phyloP scores from a whole-genome alignment of 2,888 invertebrate species.

The Ormyrus pomaceus region DNA sequence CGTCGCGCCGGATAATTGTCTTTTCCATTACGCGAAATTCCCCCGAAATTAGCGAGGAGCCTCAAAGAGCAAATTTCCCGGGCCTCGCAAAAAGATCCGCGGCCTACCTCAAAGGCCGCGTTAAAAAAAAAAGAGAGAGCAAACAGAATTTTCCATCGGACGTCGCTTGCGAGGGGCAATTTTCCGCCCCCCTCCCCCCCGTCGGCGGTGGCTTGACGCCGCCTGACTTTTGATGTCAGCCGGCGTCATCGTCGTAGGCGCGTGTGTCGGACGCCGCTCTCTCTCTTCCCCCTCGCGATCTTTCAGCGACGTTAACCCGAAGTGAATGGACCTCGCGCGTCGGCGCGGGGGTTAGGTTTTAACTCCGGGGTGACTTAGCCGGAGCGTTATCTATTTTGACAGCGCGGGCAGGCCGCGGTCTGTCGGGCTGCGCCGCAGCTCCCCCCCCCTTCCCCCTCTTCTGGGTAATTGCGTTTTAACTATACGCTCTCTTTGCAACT shows the following conservation, averaged over 20 bases:
- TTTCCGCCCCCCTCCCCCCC: conserved; percentile 20
- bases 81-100: too few relatives aligned
- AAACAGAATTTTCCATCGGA: conserved; percentile 32
- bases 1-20: background rate
- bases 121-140: background rate
- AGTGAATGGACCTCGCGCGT: conserved; percentile 69
- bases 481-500: conserved; percentile 55
- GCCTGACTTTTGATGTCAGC: conserved; percentile 42
- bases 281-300: conserved; percentile 38
- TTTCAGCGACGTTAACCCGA: conserved; percentile 71
- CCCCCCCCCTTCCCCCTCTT: conserved; percentile 49
- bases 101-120: too few relatives aligned
- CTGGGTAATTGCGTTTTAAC: conserved; percentile 72
- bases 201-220: background rate
- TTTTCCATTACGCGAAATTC: background rate
- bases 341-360: conserved; percentile 69
- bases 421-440: conserved; percentile 62
- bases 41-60: too few relatives aligned
- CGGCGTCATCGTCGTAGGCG: background rate
- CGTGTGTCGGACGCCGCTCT: too few relatives aligned
- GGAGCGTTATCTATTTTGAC: conserved; percentile 75
- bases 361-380: conserved; percentile 73
- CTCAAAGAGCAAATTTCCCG: too few relatives aligned
- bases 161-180: conserved; percentile 28
- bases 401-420: conserved; percentile 73